Evolutionary conservation across 2,797 vertebrate genomes (phyloP), one percentile per base, ranked within the genome.

Genomic region (Scolopax bukidnonensis): DNA sequence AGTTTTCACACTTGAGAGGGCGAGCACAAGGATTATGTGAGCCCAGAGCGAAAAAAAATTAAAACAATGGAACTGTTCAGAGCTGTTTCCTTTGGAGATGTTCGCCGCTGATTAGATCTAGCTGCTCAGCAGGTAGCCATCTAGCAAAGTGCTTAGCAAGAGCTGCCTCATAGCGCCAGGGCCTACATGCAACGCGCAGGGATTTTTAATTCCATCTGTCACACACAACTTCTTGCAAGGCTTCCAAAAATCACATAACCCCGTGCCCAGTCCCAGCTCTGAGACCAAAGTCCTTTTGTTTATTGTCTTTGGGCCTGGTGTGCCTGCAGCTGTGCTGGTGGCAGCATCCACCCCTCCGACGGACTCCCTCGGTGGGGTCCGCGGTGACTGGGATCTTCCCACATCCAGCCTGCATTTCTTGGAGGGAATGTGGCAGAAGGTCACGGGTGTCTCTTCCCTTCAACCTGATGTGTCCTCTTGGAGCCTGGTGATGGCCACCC

Each of bases 161-260:
- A 47, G 74, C 96, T 79, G 93, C 76, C 87, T 91, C 9, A 0
- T 60, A 79, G 80, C 24, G 0, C 95, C 77, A 28, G 81, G 87
- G 71, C 1, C 0, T 38, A 54, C 4, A 1, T 28, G 80, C 81
- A 12, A 69, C 0, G 24, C 25, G 18, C 63, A 94, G 67, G 86
- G 82, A 47, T 84, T 90, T 91, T 89, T 92, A 84, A 91, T 97
- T 97, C 83, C 92, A 80, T 93, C 85, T 94, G 91, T 95, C 95
- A 60, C 89, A 92, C 91, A 65, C 56, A 60, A 3, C 48, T 59
- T 79, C 43, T 63, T 94, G 89, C 95, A 68, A 93, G 56, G 60
- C 76, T 93, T 97, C 96, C 96, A 97, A 97, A 93, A 97, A 93
- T 94, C 95, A 96, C 96, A 97, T 86, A 96, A 96, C 95, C 93